A percentile compares a stretch with the other conserved stretches of the same genome.
Evolutionary conservation across 2,113 vertebrate genomes (phyloP).

Genomic region (Malurus elegans): DNA sequence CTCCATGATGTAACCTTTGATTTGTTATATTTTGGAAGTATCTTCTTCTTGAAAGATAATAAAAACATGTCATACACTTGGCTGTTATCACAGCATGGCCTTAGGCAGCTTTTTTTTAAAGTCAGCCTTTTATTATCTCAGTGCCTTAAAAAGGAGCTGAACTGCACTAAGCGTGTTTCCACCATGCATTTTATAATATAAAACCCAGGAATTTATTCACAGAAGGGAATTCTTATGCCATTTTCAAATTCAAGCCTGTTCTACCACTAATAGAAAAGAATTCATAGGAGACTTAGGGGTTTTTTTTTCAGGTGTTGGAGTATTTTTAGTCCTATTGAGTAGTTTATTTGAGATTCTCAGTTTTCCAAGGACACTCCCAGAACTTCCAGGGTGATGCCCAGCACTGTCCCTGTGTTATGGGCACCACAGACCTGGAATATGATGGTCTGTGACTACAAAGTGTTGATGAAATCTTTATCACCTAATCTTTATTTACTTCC

Average conservation of each 20-base stretch:
- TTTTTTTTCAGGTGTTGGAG: not conserved
- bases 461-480: not conserved
- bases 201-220: not conserved
- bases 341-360: not conserved
- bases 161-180: not conserved
- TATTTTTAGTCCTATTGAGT: not conserved
- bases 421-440: not conserved
- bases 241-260: not conserved
- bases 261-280: not conserved
- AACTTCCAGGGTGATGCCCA: not conserved
- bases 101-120: not conserved
- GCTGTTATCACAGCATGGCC: not conserved
- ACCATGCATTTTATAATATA: not conserved
- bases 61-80: not conserved
- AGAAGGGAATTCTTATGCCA: not conserved
- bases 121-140: not conserved
- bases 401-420: not conserved
- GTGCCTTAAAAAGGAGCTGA: not conserved
- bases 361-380: not conserved
- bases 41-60: not conserved
- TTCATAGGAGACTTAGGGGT: not conserved
- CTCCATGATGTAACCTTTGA: not conserved
- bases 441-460: not conserved
- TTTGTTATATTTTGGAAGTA: slow-evolving; percentile 10
- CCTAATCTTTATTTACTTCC: not conserved